These are phyloP conservation scores for Oligia strigilis DNA, from an alignment of 2,888 invertebrate genomes.

Conservation along the genomic window DNA sequence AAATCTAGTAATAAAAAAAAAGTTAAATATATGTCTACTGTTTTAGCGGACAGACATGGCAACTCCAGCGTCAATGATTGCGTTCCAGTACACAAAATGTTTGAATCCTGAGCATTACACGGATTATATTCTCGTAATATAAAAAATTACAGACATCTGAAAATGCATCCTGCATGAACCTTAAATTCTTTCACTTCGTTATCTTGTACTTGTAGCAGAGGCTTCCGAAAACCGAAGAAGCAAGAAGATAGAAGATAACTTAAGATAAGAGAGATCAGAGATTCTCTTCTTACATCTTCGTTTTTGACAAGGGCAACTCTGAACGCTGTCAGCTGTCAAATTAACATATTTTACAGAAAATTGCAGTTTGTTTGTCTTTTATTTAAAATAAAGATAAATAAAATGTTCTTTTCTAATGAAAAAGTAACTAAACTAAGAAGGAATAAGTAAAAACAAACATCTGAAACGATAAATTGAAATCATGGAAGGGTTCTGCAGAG, in stretches of 20 bases:
- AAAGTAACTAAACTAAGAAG: slow-evolving; percentile 7
- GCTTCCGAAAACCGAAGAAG: background rate
- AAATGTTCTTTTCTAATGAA: slow-evolving; percentile 19
- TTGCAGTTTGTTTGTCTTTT: background rate
- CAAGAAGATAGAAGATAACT: background rate
- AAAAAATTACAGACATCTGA: background rate
- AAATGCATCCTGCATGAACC: background rate
- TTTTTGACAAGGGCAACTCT: background rate
- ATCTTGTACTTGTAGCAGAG: background rate
- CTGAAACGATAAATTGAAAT: background rate
- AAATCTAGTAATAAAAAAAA: too few species aligned
- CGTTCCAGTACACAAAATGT: background rate
- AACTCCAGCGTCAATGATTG: background rate
- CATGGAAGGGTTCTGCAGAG: slow-evolving; percentile 86
- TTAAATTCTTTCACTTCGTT: background rate
- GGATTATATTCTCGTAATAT: background rate
- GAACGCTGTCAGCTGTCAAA: background rate
- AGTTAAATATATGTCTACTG: background rate
- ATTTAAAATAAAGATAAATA: background rate
- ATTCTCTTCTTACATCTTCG: background rate
- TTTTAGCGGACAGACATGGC: background rate
- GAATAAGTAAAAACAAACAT: background rate
- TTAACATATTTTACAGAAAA: too few species aligned
- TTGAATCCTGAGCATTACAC: background rate
- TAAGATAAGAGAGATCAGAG: background rate